Base-by-base conservation (phyloP, 2,113 vertebrate species). In the Gnathonemus echidnorhynchus region DNA sequence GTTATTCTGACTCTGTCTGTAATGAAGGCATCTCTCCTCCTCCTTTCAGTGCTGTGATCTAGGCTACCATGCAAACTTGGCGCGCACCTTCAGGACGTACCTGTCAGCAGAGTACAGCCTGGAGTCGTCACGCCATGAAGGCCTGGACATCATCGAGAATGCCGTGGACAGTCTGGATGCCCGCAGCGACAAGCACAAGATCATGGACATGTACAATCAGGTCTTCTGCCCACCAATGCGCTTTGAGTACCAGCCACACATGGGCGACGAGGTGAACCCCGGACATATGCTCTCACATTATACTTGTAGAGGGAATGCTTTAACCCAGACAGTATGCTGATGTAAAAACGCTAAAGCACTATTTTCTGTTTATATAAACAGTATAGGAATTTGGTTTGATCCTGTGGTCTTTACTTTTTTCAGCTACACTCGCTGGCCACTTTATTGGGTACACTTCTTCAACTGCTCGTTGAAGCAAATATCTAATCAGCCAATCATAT, bases 171-270 rank as follows among this genome's bases (percentile, higher is more conserved):
- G 93, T 92, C 92, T 97, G 91, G 97, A 97, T 5, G 96, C 97
- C 0, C 95, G 97, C 1, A 97, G 96, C 0, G 97, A 97, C 95
- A 97, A 97, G 91, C 97, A 97, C 93, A 96, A 96, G 0, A 89
- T 97, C 91, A 97, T 97, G 97, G 97, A 97, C 92, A 96, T 97
- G 96, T 96, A 95, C 92, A 97, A 96, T 92, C 97, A 97, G 92
- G 96, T 96, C 92, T 97, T 97, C 95, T 97, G 97, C 88, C 97
- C 96, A 0, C 97, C 96, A 0, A 95, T 97, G 9, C 96, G 95
- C 92, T 97, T 97, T 0, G 97, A 97, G 93, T 97, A 96, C 94
- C 97, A 97, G 94, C 96, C 97, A 0, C 97, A 97, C 91, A 97
- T 97, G 97, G 97, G 96, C 24, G 97, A 97, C 0, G 97, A 97